Percentiles rank a stretch among this genome's conserved stretches.
Evolutionary conservation across 23 tunicate genomes (phyloP).

Genomic region (Styela plicata): DNA sequence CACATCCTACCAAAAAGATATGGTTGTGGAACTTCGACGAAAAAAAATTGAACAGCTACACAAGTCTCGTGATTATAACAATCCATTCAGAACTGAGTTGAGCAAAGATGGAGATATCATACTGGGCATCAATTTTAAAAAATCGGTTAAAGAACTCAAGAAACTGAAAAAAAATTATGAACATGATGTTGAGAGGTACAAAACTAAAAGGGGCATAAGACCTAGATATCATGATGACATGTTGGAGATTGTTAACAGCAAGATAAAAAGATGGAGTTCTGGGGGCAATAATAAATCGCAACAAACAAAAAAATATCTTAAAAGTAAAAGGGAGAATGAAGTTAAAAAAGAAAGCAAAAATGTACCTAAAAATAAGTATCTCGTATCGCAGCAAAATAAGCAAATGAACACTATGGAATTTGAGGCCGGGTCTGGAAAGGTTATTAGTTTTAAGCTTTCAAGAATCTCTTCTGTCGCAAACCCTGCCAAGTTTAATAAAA

Average conservation of each 20-base stretch:
- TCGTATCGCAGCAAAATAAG: no score
- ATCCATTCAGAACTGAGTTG: background rate
- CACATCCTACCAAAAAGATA: background rate
- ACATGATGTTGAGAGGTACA: background rate
- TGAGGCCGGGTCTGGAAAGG: no score
- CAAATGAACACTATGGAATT: no score
- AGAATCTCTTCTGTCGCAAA: no score
- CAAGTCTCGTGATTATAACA: background rate
- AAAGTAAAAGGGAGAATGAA: background rate
- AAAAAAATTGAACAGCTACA: background rate
- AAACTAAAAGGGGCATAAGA: background rate
- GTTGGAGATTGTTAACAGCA: background rate
- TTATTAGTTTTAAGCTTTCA: no score
- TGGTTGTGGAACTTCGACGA: background rate
- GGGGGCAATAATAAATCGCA: no score
- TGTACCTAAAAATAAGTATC: no score
- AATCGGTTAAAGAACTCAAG: background rate
- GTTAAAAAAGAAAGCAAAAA: background rate
- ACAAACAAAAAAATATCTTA: background rate
- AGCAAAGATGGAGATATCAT: background rate
- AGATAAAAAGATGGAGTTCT: background rate
- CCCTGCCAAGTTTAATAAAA: no score
- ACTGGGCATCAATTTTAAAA: background rate
- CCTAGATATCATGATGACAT: background rate
- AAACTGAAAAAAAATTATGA: background rate